Evolutionary conservation across 2,888 invertebrate genomes (phyloP).

Genomic region (Callimorpha dominula): DNA sequence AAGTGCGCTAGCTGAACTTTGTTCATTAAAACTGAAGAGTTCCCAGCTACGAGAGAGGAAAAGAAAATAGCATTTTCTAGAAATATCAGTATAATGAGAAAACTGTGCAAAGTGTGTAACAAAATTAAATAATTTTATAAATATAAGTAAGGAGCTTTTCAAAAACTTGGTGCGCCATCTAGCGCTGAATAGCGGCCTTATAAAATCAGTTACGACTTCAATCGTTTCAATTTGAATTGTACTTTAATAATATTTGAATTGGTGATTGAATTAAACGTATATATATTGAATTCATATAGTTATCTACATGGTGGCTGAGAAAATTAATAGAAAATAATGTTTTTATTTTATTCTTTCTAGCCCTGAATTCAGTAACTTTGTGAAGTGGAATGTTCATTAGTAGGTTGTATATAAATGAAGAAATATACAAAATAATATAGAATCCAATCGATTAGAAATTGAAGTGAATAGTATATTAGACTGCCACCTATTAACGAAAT

Average conservation of each 20-base stretch:
- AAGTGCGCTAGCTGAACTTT: slow-evolving; percentile 76
- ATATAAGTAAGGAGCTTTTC: slow-evolving; percentile 17
- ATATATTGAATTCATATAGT: background rate
- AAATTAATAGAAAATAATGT: background rate
- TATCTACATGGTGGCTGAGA: background rate
- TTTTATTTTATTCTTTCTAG: background rate
- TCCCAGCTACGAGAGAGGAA: slow-evolving; percentile 61
- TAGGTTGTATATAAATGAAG: background rate
- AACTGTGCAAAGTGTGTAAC: slow-evolving; percentile 60
- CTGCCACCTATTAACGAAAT: background rate
- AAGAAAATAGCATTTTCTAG: slow-evolving; percentile 63
- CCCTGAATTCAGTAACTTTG: background rate
- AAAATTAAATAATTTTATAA: slow-evolving; percentile 51
- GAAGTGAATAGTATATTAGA: background rate
- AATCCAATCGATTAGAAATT: background rate
- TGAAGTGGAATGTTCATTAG: background rate
- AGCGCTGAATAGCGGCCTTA: slow-evolving; percentile 68
- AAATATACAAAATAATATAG: background rate
- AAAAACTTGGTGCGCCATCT: slow-evolving; percentile 70
- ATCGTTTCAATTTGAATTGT: background rate
- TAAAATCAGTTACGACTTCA: background rate
- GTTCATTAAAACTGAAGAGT: slow-evolving; percentile 80
- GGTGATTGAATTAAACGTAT: background rate
- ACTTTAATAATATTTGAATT: background rate
- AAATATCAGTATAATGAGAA: slow-evolving; percentile 65